phyloP scores from a whole-genome alignment of 2,888 invertebrate species.

The Hypena proboscidalis region DNA sequence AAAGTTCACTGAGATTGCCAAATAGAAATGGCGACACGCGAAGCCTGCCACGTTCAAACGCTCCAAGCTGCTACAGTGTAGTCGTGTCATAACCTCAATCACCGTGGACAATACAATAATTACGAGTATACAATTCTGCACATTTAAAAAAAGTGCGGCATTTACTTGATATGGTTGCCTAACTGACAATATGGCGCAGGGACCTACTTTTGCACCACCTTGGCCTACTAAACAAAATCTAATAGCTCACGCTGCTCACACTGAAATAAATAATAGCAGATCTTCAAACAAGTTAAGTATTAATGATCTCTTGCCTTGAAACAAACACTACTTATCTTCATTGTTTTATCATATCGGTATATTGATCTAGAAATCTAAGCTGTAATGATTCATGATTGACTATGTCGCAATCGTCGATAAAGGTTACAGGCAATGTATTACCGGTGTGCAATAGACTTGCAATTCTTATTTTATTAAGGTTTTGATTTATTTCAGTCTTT shows the following conservation, averaged over 20 bases:
- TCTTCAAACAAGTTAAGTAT: constrained; percentile 19
- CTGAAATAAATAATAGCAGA: constrained; percentile 36
- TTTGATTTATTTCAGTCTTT: constrained; percentile 9
- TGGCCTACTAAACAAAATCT: constrained; percentile 42
- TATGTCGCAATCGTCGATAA: background rate
- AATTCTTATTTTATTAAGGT: constrained; percentile 1
- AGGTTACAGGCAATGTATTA: constrained; percentile 1
- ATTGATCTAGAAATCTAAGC: background rate
- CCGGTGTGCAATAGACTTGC: constrained; percentile 4
- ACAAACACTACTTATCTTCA: constrained; percentile 28
- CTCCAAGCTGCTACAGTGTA: constrained; percentile 28
- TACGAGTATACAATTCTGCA: constrained; percentile 39
- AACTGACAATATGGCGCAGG: constrained; percentile 34
- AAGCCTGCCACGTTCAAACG: constrained; percentile 23
- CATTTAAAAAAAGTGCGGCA: constrained; percentile 36
- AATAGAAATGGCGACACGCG: constrained; percentile 31
- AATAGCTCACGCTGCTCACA: constrained; percentile 37
- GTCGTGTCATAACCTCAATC: constrained; percentile 47
- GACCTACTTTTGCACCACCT: constrained; percentile 44
- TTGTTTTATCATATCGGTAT: constrained; percentile 23
- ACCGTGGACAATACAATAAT: constrained; percentile 48
- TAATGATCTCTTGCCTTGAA: constrained; percentile 34
- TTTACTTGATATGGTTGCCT: constrained; percentile 42
- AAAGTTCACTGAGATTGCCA: constrained; percentile 41
- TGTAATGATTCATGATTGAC: background rate